phyloP scores from a whole-genome alignment of 1,140 invertebrate genomes.

The Atopsyche davidsoni region DNA sequence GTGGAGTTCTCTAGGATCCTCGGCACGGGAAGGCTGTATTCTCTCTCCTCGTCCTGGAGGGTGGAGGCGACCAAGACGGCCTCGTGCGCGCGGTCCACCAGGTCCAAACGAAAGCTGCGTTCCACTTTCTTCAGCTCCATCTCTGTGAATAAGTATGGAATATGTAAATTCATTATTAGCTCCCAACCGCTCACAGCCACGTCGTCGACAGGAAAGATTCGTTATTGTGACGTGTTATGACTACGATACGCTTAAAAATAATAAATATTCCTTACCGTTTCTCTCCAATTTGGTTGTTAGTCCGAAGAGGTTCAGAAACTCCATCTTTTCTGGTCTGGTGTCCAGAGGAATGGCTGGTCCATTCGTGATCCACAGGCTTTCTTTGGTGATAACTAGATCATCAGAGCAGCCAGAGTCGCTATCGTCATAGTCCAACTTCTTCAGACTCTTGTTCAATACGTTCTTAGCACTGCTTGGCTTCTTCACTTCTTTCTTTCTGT shows the following conservation, averaged over 20 bases:
- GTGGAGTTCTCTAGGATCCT: slow-evolving; percentile 7
- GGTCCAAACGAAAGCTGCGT: slow-evolving; percentile 17
- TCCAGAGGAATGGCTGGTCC: slow-evolving; percentile 21
- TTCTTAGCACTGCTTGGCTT: background rate
- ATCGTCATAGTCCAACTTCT: slow-evolving; percentile 28
- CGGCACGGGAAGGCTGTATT: slow-evolving; percentile 14
- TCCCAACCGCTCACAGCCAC: no score
- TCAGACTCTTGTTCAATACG: slow-evolving; percentile 13
- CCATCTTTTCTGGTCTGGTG: slow-evolving; percentile 31
- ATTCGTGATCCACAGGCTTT: slow-evolving; percentile 30
- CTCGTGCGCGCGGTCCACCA: slow-evolving; percentile 9
- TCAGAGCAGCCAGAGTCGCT: slow-evolving; percentile 43
- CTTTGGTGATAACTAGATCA: slow-evolving; percentile 38
- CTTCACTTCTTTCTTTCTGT: slow-evolving; percentile 27
- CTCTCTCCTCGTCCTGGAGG: background rate
- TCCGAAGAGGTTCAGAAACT: slow-evolving; percentile 40
- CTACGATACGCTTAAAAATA: background rate
- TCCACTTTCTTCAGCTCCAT: slow-evolving; percentile 25
- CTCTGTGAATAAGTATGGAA: no score
- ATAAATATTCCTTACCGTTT: slow-evolving; percentile 34
- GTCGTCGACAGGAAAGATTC: no score
- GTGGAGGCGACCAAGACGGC: background rate
- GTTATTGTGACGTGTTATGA: no score
- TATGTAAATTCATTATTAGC: no score
- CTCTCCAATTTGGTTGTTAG: slow-evolving; percentile 35